Percentiles rank a stretch among this genome's conserved stretches.
phyloP scores from a whole-genome alignment of 2,797 vertebrate genomes.

The Enteromius argenteus region DNA sequence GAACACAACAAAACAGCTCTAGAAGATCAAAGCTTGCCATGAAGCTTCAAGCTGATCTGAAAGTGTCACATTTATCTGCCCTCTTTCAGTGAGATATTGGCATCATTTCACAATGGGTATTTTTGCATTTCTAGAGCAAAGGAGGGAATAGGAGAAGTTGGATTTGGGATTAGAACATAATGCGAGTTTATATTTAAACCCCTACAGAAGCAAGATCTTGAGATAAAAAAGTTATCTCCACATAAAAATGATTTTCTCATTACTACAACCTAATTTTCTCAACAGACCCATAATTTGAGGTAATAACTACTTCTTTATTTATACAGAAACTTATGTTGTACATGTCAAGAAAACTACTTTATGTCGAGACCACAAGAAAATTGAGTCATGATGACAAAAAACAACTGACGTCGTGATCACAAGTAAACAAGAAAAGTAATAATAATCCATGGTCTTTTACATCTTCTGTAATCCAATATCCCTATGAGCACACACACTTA shows the following conservation, averaged over 20 bases:
- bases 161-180: not conserved
- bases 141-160: not conserved
- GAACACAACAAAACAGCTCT: not conserved
- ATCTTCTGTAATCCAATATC: not conserved
- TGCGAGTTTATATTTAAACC: not conserved
- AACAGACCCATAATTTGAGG: not conserved
- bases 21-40: constrained; percentile 17
- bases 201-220: not conserved
- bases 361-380: not conserved
- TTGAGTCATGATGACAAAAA: not conserved
- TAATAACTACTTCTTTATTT: not conserved
- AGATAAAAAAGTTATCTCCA: not conserved
- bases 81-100: not conserved
- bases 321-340: not conserved
- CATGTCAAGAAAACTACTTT: not conserved
- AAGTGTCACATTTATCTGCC: not conserved
- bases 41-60: not conserved
- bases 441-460: not conserved
- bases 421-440: not conserved
- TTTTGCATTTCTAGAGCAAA: not conserved
- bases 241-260: not conserved
- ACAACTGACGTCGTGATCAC: not conserved
- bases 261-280: not conserved
- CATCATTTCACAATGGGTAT: constrained; percentile 15
- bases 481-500: not conserved